Percentiles rank a stretch among this genome's conserved stretches.
Evolutionary conservation across 2,113 vertebrate species (phyloP).

Genomic region (Taxidea taxus): DNA sequence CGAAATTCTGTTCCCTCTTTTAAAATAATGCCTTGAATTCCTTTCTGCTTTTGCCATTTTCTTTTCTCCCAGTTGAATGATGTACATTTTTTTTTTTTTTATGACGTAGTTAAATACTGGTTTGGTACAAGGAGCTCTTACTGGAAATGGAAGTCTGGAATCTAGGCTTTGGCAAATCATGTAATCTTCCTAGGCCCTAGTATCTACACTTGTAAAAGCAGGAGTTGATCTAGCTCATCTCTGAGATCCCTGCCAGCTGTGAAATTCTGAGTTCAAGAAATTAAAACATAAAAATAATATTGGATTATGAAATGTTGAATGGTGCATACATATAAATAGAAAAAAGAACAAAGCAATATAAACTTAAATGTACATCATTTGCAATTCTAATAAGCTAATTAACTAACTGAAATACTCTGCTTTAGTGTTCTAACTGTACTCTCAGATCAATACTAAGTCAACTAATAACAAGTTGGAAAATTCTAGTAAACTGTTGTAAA

Average conservation of each 20-base stretch:
- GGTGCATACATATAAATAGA: constrained; percentile 50
- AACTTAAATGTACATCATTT: constrained; percentile 77
- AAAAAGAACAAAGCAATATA: constrained; percentile 39
- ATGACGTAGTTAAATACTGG: constrained; percentile 10
- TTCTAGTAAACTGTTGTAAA: constrained; percentile 81
- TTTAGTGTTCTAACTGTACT: constrained; percentile 80
- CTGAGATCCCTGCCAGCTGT: not conserved
- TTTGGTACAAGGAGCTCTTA: constrained; percentile 32
- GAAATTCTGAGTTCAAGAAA: constrained; percentile 41
- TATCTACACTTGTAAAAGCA: not conserved
- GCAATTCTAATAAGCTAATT: constrained; percentile 74
- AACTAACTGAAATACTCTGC: constrained; percentile 70
- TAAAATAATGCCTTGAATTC: constrained; percentile 65
- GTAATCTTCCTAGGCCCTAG: not conserved
- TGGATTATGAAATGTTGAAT: constrained; percentile 18
- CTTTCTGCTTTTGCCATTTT: constrained; percentile 70
- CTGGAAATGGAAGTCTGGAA: constrained; percentile 28
- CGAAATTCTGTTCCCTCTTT: constrained; percentile 55
- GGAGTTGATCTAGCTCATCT: not conserved
- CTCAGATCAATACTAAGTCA: constrained; percentile 78
- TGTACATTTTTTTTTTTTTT: constrained; percentile 77
- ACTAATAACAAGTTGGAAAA: constrained; percentile 85
- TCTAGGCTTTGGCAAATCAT: constrained; percentile 5
- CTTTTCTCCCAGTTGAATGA: constrained; percentile 78
- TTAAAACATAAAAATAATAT: constrained; percentile 49